A percentile compares a stretch with the other conserved stretches of the same genome.
These are phyloP conservation scores for Agonopterix subpropinquella DNA, from an alignment of 2,888 invertebrate genomes.

Conservation along the genomic window DNA sequence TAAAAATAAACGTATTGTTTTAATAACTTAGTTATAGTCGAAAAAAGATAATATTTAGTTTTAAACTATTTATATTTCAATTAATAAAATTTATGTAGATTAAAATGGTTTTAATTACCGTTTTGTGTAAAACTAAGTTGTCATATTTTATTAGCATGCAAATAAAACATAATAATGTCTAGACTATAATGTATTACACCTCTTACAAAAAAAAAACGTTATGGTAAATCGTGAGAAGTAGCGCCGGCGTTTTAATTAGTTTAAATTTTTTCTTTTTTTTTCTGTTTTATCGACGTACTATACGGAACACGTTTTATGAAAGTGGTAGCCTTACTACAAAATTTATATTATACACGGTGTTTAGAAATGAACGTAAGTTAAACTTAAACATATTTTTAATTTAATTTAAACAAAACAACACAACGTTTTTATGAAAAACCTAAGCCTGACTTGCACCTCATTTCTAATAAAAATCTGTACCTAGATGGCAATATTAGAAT, in stretches of 20 bases:
- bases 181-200: background rate
- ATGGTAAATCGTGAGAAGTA: background rate
- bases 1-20: slow-evolving; percentile 1
- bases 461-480: too few species aligned
- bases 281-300: background rate
- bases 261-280: background rate
- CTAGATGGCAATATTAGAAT: too few species aligned
- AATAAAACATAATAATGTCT: background rate
- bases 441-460: too few species aligned
- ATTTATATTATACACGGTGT: too few species aligned
- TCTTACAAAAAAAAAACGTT: background rate
- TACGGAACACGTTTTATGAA: too few species aligned
- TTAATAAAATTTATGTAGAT: background rate
- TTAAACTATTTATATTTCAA: background rate
- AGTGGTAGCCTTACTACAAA: too few species aligned
- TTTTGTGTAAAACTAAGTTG: background rate
- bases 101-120: background rate
- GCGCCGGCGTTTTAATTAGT: background rate
- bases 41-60: background rate
- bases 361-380: too few species aligned
- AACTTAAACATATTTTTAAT: too few species aligned
- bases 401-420: too few species aligned
- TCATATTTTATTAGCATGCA: background rate
- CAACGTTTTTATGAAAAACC: too few species aligned
- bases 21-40: background rate